These are phyloP conservation scores for Oppia nitens DNA, from an alignment of 1,140 invertebrate genomes.

Conservation along the genomic window DNA sequence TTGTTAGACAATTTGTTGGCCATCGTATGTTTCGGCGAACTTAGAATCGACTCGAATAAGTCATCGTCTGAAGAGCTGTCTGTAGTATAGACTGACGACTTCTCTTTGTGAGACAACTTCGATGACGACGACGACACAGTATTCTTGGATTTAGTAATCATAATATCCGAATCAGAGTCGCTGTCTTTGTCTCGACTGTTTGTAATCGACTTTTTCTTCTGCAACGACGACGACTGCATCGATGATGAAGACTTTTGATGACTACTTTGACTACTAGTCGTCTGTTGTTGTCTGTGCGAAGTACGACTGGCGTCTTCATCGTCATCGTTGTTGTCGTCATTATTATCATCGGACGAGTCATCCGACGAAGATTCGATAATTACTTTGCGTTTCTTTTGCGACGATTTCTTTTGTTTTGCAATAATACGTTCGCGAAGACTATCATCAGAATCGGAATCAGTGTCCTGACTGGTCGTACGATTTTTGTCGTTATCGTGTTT, in stretches of 20 bases:
- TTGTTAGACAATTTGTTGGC: neutral
- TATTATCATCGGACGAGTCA: neutral
- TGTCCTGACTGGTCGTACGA: constrained; percentile 14
- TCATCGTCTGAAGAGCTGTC: too few species aligned
- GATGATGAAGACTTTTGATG: too few species aligned
- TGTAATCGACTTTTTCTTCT: neutral
- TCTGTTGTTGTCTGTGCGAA: too few species aligned
- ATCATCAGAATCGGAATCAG: constrained; percentile 19
- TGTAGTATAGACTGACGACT: too few species aligned
- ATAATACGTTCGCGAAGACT: constrained; percentile 17
- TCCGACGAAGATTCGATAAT: constrained; percentile 18
- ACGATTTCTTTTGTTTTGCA: constrained; percentile 5
- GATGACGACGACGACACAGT: too few species aligned
- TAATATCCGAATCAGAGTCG: neutral
- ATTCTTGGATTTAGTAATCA: neutral
- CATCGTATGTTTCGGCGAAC: too few species aligned
- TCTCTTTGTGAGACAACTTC: too few species aligned
- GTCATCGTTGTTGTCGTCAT: constrained; percentile 3
- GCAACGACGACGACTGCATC: too few species aligned
- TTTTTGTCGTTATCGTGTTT: constrained; percentile 20
- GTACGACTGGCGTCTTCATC: constrained; percentile 3
- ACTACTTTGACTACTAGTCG: too few species aligned
- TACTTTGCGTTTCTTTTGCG: constrained; percentile 21
- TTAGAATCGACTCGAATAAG: too few species aligned
- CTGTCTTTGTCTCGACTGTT: neutral